Conservation (phyloP, 1,140 invertebrate species). For the Sminthurides bifidus region DNA sequence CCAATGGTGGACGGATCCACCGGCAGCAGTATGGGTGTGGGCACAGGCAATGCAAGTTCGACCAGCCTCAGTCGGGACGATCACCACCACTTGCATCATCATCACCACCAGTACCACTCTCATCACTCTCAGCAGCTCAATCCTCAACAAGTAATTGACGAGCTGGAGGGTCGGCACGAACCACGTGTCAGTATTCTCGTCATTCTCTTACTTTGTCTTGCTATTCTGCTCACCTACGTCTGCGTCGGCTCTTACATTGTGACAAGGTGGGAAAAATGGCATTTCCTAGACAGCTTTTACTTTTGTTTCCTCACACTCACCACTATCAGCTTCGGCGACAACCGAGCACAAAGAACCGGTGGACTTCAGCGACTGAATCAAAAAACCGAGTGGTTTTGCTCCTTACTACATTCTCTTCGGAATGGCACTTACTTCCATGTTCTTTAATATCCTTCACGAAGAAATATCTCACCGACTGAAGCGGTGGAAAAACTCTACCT, state of each 20-base stretch:
- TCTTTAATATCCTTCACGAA: constrained; percentile 92
- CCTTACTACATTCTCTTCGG: constrained; percentile 90
- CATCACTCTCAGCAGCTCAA: neutral
- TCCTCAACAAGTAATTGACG: neutral
- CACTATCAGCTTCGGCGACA: constrained; percentile 83
- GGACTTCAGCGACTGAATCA: constrained; percentile 37
- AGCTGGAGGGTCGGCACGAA: constrained; percentile 9
- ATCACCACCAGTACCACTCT: neutral
- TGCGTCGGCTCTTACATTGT: constrained; percentile 76
- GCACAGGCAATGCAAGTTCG: neutral
- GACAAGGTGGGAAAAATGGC: constrained; percentile 70
- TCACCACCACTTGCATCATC: constrained; percentile 3
- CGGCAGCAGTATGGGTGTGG: neutral
- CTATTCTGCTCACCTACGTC: constrained; percentile 70
- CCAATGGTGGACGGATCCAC: constrained; percentile 16
- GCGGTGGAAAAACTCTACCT: constrained; percentile 21
- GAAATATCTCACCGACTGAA: constrained; percentile 46
- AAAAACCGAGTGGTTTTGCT: constrained; percentile 74
- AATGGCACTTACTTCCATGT: constrained; percentile 93
- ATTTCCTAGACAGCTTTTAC: constrained; percentile 72
- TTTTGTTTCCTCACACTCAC: constrained; percentile 89
- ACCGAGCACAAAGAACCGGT: constrained; percentile 41
- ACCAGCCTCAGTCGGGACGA: constrained; percentile 1
- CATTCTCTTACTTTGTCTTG: constrained; percentile 58
- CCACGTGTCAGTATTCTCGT: constrained; percentile 26